phyloP scores from a whole-genome alignment of 2,113 vertebrate species.

The Pseudopodoces humilis region DNA sequence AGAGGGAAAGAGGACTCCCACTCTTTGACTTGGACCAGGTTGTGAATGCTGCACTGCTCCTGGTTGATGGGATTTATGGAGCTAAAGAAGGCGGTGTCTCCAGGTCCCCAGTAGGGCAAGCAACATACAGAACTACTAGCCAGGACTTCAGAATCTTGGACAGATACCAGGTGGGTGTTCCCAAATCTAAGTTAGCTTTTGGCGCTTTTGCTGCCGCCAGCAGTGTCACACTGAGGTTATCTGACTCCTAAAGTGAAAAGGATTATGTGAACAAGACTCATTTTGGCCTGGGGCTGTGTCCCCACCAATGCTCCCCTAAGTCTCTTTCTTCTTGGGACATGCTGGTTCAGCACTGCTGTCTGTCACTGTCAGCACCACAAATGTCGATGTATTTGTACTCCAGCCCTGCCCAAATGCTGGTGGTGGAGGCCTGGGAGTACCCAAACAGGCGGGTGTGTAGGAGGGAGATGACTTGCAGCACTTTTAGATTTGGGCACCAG shows the following conservation, averaged over 20 bases:
- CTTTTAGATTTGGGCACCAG: neutral
- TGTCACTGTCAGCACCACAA: neutral
- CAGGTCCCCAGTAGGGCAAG: constrained; percentile 49
- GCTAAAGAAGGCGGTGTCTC: constrained; percentile 74
- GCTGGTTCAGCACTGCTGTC: neutral
- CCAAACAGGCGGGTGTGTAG: neutral
- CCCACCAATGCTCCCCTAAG: neutral
- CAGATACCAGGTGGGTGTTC: constrained; percentile 88
- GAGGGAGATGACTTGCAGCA: neutral
- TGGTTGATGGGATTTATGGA: constrained; percentile 90
- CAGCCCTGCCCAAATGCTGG: neutral
- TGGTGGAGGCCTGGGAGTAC: neutral
- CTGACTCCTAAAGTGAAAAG: neutral
- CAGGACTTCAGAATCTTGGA: constrained; percentile 92
- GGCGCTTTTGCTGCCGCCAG: neutral
- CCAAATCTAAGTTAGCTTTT: neutral
- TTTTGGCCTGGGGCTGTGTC: neutral
- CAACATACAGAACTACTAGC: constrained; percentile 83
- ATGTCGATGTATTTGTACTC: neutral
- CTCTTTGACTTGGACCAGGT: constrained; percentile 91
- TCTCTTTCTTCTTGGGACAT: neutral
- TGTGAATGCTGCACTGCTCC: constrained; percentile 84
- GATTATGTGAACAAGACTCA: neutral
- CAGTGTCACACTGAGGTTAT: neutral
- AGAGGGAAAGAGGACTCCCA: constrained; percentile 88